Evolutionary conservation across 2,113 vertebrate species (phyloP), one percentile per base, ranked within the genome.

Genomic region (Eidolon helvum): DNA sequence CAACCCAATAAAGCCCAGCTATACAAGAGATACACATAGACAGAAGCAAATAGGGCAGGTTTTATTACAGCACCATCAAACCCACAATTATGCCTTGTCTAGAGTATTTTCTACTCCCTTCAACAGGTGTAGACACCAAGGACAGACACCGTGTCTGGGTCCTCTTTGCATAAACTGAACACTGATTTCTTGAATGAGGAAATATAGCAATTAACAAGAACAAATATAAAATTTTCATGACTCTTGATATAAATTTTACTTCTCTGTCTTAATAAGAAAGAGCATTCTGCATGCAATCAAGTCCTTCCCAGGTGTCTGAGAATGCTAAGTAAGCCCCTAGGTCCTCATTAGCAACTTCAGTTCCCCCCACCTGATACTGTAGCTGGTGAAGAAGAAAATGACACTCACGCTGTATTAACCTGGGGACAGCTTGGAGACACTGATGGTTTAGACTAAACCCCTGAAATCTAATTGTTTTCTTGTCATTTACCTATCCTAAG

Each of bases 191-290:
- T 40, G 77, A 88, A 50, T 66, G 50, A 50, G 50, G 15, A 50
- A 50, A 50, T 59, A 21, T 0, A 33, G 48, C 33, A 88, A 83
- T 82, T 40, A 38, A 22, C 0, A 15, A 83, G 28, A 72, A 61
- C 87, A 82, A 22, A 30, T 21, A 43, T 45, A 82, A 38, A 69
- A 22, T 40, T 45, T 35, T 87, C 26, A n/a, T 79, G n/a, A 55
- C 45, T 83, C 65, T 85, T 77, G 35, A 66, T 48, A 71, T 7
- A 79, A 63, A 66, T 61, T 90, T 75, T 74, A 84, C n/a, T 80
- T 80, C 57, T 11, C 50, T 57, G 15, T n/a, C 22, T 45, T 22
- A 71, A 33, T 48, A 40, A 79, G 10, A 24, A 22, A 40, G 30
- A 40, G 40, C 30, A 90, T 86, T 59, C n/a, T 50, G 8, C 1